Percentiles rank a stretch among this genome's conserved stretches.
These are phyloP conservation scores for Philereme transversata DNA, from an alignment of 2,888 invertebrate species.

Conservation along the genomic window DNA sequence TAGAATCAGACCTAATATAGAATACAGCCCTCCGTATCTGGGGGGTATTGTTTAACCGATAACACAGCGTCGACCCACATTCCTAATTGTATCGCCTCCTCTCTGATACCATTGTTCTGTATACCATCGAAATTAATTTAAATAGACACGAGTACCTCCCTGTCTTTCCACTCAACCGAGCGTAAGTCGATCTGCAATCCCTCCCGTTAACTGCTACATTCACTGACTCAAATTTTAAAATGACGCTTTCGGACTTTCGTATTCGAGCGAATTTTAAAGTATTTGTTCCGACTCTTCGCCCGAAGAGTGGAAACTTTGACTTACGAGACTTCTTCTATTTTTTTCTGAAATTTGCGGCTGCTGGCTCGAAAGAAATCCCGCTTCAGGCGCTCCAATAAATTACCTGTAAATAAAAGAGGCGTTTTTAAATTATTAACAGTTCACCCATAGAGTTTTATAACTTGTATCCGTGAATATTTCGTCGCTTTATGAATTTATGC, in stretches of 20 bases:
- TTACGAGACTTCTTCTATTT: slow-evolving; percentile 38
- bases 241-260: slow-evolving; percentile 57
- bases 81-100: slow-evolving; percentile 41
- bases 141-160: slow-evolving; percentile 62
- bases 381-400: slow-evolving; percentile 40
- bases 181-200: slow-evolving; percentile 74
- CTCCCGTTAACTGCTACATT: slow-evolving; percentile 68
- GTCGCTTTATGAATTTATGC: slow-evolving; percentile 28
- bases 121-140: slow-evolving; percentile 70
- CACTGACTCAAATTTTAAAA: slow-evolving; percentile 73
- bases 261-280: slow-evolving; percentile 48
- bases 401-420: slow-evolving; percentile 53
- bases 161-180: slow-evolving; percentile 71
- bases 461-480: slow-evolving; percentile 33
- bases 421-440: slow-evolving; percentile 36
- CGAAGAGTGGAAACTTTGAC: slow-evolving; percentile 41
- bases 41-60: slow-evolving; percentile 28
- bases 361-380: slow-evolving; percentile 41
- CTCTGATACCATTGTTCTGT: slow-evolving; percentile 44
- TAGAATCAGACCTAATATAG: slow-evolving; percentile 22
- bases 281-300: slow-evolving; percentile 50
- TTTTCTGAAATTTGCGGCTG: slow-evolving; percentile 46
- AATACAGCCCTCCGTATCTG: slow-evolving; percentile 8
- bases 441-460: slow-evolving; percentile 30
- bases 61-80: slow-evolving; percentile 43